Evolutionary conservation across 2,797 vertebrate genomes (phyloP), one percentile per base, ranked within the genome.

Genomic region (Cynodonichthys magdalenae): DNA sequence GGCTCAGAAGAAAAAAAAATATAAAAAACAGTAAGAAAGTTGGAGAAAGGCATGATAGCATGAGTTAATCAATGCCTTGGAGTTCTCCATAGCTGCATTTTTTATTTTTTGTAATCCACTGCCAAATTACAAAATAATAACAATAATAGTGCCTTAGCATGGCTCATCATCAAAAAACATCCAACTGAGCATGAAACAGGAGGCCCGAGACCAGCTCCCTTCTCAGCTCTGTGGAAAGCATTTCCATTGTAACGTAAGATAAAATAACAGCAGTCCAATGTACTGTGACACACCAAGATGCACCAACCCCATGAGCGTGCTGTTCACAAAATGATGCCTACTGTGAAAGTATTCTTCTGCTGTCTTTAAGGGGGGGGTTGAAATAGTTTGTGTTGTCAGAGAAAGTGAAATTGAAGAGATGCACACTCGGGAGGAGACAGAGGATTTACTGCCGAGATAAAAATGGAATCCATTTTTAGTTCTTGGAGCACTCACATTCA

Each of bases 401-500:
- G 61, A 24, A 47, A 69, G 65, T 71, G 66, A 71, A 49, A 74
- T 51, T 62, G 60, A 77, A 80, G 72, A 68, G 75, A 86, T 70
- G 61, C 64, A 60, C 8, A 34, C 62, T 54, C 80, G 65, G 67
- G 69, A 65, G 70, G 81, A 77, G 77, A 82, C 65, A 59, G 78
- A 80, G 63, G 79, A 77, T 87, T 88, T 70, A 79, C 81, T 28
- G 77, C 83, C 83, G 89, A 81, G 87, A 91, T 81, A 86, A 89
- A 92, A 90, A 87, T 88, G 85, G 86, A 90, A 89, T 90, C 86
- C 88, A 90, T 91, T 90, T n/a, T 92, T 90, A 81, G 84, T 79
- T 90, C 84, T 75, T 86, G 74, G 84, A 84, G 68, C 84, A 82
- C 71, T 79, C 79, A 83, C 81, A 74, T 85, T 56, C 75, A 72